phyloP scores from a whole-genome alignment of 2,797 vertebrate species.

The Cygnus olor region DNA sequence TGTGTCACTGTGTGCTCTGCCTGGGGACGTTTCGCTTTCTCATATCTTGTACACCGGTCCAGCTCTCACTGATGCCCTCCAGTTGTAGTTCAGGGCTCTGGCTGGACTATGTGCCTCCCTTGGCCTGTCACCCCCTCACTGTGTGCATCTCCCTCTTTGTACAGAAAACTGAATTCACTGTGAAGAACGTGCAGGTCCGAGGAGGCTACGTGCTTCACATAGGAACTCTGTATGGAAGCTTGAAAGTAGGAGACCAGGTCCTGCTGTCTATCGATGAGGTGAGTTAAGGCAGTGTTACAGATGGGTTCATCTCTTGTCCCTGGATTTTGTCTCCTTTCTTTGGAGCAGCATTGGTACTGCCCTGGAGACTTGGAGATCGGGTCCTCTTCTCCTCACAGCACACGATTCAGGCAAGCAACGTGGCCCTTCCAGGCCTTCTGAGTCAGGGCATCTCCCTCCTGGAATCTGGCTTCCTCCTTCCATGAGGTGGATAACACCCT shows the following conservation, averaged over 20 bases:
- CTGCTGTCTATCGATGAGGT: slow-evolving; percentile 92
- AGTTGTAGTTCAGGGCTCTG: background rate
- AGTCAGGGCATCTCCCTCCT: background rate
- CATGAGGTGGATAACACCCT: rapidly evolving
- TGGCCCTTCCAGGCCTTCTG: background rate
- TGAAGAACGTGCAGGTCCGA: slow-evolving; percentile 94
- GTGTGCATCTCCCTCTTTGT: background rate
- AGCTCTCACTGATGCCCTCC: background rate
- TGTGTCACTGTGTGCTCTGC: background rate
- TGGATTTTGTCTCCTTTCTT: background rate
- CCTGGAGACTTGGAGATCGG: background rate
- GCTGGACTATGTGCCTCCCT: background rate
- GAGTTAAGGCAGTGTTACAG: background rate
- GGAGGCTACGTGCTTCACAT: slow-evolving; percentile 95
- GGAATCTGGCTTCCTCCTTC: background rate
- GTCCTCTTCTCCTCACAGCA: background rate
- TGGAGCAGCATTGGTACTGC: background rate
- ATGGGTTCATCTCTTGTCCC: background rate
- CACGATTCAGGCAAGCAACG: rapidly evolving
- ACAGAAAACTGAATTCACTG: slow-evolving; percentile 94
- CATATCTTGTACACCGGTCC: background rate
- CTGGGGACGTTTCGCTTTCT: background rate
- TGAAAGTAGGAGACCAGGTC: slow-evolving; percentile 90
- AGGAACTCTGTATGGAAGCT: slow-evolving; percentile 89
- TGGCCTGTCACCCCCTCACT: background rate